phyloP scores from a whole-genome alignment of 2,888 invertebrate genomes.

The Tromatobia lineatoria region DNA sequence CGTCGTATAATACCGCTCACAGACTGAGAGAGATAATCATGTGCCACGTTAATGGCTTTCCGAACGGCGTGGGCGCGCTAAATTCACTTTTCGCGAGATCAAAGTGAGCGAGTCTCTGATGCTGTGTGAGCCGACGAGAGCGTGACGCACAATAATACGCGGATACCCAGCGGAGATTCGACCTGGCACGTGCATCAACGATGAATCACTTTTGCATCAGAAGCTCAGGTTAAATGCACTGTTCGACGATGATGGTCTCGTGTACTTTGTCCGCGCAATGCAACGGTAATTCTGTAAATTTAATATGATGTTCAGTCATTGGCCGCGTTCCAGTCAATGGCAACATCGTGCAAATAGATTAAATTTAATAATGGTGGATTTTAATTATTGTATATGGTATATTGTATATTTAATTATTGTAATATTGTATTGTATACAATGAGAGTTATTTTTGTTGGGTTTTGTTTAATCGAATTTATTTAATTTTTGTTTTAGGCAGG shows the following conservation, averaged over 20 bases:
- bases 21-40: slow-evolving; percentile 58
- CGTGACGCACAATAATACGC: slow-evolving; percentile 64
- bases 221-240: slow-evolving; percentile 27
- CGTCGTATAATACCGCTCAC: not conserved
- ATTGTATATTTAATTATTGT: too few relatives aligned
- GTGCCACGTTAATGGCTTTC: slow-evolving; percentile 68
- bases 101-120: slow-evolving; percentile 48
- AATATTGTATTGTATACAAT: not conserved
- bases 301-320: not conserved
- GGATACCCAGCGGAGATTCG: slow-evolving; percentile 49
- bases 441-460: too few relatives aligned
- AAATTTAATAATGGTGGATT: too few relatives aligned
- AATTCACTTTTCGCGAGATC: slow-evolving; percentile 68
- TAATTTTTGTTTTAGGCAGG: too few relatives aligned
- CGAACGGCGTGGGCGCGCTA: slow-evolving; percentile 68
- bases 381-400: too few relatives aligned
- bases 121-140: not conserved
- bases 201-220: slow-evolving; percentile 69
- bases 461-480: not conserved
- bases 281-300: not conserved
- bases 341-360: too few relatives aligned
- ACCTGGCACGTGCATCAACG: slow-evolving; percentile 68
- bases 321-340: not conserved
- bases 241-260: slow-evolving; percentile 9
- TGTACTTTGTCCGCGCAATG: slow-evolving; percentile 26